Conservation (phyloP, 2,113 vertebrate genomes). For the Heterochromis multidens region DNA sequence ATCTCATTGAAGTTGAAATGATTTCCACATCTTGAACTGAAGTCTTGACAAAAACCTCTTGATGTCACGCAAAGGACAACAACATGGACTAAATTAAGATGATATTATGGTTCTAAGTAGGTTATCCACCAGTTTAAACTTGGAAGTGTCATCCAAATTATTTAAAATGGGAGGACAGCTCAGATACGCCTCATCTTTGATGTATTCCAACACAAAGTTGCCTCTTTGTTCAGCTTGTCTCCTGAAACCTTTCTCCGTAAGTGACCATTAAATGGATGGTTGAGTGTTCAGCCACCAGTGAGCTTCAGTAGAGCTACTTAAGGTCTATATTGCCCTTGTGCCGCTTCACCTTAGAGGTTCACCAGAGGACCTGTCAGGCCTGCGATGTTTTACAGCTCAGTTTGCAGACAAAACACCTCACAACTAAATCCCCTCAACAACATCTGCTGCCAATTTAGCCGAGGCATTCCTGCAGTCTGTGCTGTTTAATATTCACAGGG, state of each 20-base stretch:
- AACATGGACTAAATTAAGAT: conserved; percentile 36
- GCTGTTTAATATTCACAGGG: conserved; percentile 79
- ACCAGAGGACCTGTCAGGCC: conserved; percentile 63
- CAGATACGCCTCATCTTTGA: neutral
- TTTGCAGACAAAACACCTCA: conserved; percentile 76
- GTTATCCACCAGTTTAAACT: conserved; percentile 31
- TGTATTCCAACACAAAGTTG: neutral
- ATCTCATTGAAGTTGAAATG: conserved; percentile 30
- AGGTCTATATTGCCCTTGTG: conserved; percentile 15
- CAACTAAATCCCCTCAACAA: conserved; percentile 64
- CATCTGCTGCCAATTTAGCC: conserved; percentile 80
- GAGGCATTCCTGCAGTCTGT: conserved; percentile 71
- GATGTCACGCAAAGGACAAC: conserved; percentile 37
- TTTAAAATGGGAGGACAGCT: neutral
- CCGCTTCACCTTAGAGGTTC: conserved; percentile 42
- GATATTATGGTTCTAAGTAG: conserved; percentile 5
- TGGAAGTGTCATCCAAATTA: neutral
- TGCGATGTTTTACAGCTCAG: conserved; percentile 71
- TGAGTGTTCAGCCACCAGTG: conserved; percentile 34
- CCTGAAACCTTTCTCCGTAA: conserved; percentile 16
- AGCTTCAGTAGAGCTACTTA: conserved; percentile 4
- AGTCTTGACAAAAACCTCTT: conserved; percentile 35
- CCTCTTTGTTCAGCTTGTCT: conserved; percentile 18
- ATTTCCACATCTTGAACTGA: conserved; percentile 37
- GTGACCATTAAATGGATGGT: conserved; percentile 55